These are phyloP conservation scores for Garrulus glandarius DNA, from an alignment of 2,797 vertebrate species.

Conservation along the genomic window DNA sequence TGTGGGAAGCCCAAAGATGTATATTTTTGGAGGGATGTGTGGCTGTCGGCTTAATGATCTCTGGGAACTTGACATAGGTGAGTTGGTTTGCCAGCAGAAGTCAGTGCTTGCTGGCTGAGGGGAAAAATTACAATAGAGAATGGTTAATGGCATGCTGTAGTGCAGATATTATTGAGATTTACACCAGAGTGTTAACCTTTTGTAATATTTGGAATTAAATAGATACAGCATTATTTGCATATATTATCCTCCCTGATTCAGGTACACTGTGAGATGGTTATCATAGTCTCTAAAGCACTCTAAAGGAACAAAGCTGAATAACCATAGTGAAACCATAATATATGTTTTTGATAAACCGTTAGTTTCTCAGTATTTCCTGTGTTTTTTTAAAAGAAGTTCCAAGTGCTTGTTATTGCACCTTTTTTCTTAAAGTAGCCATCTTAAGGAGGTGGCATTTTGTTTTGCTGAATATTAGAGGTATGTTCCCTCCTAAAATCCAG, in stretches of 20 bases:
- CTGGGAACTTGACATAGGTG: conserved; percentile 95
- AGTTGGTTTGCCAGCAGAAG: conserved; percentile 35
- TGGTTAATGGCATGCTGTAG: neutral
- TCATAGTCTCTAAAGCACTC: neutral
- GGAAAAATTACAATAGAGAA: neutral
- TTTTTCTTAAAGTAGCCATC: neutral
- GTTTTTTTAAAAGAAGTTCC: neutral
- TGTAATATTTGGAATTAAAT: neutral
- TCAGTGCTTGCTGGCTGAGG: neutral
- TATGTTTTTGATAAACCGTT: neutral
- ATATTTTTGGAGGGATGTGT: conserved; percentile 95
- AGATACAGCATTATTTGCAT: neutral
- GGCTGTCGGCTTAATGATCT: conserved; percentile 89
- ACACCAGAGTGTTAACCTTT: neutral
- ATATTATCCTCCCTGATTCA: neutral
- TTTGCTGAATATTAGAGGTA: neutral
- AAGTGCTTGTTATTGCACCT: neutral
- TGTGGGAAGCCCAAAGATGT: conserved; percentile 85
- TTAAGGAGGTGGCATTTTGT: neutral
- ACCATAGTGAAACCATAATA: neutral
- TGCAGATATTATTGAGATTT: neutral
- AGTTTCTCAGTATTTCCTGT: neutral
- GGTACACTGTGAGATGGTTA: neutral
- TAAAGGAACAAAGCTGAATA: neutral
- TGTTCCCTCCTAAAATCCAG: neutral